Percentiles rank a stretch among this genome's conserved stretches.
phyloP scores from a whole-genome alignment of 2,888 invertebrate species.

The Leptopilina drosophilae region DNA sequence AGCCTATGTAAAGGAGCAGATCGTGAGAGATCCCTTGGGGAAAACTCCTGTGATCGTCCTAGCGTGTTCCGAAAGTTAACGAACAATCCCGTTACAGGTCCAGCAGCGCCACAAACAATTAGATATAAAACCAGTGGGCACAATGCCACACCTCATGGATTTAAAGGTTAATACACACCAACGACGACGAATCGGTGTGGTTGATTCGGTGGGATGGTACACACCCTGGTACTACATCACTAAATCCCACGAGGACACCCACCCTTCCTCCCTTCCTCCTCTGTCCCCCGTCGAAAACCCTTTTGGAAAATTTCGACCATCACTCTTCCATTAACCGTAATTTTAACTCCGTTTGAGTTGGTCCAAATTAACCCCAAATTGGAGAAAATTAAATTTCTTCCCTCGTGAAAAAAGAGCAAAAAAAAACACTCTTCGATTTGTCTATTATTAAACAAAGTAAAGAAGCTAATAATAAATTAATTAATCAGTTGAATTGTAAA shows the following conservation, averaged over 20 bases:
- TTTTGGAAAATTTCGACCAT: slow-evolving; percentile 19
- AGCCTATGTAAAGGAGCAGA: slow-evolving; percentile 46
- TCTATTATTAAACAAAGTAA: too few species aligned
- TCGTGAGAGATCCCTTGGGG: slow-evolving; percentile 51
- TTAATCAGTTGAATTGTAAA: too few species aligned
- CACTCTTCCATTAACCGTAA: slow-evolving; percentile 49
- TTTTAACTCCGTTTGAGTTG: slow-evolving; percentile 51
- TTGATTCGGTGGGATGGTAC: slow-evolving; percentile 49
- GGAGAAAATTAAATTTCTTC: background rate
- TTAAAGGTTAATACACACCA: slow-evolving; percentile 55
- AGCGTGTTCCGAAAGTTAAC: slow-evolving; percentile 53
- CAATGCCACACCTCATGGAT: slow-evolving; percentile 57
- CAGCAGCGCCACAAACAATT: slow-evolving; percentile 64
- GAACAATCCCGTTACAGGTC: slow-evolving; percentile 51
- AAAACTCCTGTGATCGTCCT: slow-evolving; percentile 47
- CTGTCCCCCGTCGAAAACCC: background rate
- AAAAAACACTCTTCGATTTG: too few species aligned
- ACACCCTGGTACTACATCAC: slow-evolving; percentile 55
- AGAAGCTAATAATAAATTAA: too few species aligned
- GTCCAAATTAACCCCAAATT: slow-evolving; percentile 47
- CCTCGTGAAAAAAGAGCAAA: background rate
- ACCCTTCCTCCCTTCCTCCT: background rate
- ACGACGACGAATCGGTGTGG: slow-evolving; percentile 56
- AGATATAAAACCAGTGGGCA: slow-evolving; percentile 61
- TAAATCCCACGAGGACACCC: slow-evolving; percentile 52